These are phyloP conservation scores for Anguilla pacifica DNA, from an alignment of 2,797 vertebrate species.

Conservation along the genomic window DNA sequence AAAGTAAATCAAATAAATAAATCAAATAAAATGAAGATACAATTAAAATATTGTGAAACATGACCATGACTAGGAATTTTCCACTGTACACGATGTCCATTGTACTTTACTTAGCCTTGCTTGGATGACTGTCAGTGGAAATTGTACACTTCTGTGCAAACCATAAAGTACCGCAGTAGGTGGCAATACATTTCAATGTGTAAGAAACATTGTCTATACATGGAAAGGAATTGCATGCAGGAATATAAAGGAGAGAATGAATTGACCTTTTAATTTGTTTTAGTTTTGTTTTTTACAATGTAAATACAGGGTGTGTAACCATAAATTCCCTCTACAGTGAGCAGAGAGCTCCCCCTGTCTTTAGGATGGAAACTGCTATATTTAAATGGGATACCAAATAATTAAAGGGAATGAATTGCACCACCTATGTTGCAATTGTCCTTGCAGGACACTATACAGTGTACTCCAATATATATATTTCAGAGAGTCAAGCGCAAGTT, in stretches of 20 bases:
- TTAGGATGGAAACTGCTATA: not conserved
- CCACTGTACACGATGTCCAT: not conserved
- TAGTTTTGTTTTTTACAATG: not conserved
- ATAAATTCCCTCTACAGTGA: conserved; percentile 15
- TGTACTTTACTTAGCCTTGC: not conserved
- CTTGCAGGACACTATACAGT: not conserved
- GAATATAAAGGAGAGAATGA: not conserved
- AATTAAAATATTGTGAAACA: not conserved
- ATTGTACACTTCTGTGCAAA: not conserved
- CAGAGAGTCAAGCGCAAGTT: not conserved
- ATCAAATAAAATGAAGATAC: not conserved
- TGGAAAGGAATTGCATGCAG: not conserved
- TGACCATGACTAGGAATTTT: not conserved
- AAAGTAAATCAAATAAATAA: not conserved
- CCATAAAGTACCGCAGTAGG: not conserved
- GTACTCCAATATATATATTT: not conserved
- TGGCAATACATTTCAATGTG: not conserved
- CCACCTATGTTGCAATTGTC: not conserved
- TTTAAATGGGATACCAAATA: not conserved
- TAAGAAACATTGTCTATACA: not conserved
- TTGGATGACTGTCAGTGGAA: not conserved
- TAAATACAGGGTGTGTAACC: conserved; percentile 23
- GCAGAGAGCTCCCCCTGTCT: conserved; percentile 37
- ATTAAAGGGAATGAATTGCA: conserved; percentile 8
- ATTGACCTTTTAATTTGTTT: not conserved